phyloP scores from a whole-genome alignment of 2,888 invertebrate species.

The Campaea margaritaria region DNA sequence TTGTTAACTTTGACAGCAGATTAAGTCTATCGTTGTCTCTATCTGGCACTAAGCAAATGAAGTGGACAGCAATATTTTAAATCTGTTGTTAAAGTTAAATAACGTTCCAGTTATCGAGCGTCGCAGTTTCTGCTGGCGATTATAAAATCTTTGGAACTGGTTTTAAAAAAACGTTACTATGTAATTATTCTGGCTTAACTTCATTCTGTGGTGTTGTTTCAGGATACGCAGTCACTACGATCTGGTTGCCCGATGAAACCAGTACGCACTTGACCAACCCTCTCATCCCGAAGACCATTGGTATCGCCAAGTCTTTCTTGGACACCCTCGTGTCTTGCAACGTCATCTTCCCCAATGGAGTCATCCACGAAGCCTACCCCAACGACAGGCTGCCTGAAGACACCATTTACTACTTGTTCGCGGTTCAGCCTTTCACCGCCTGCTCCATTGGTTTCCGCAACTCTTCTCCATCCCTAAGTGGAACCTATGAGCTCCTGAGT shows the following conservation, averaged over 20 bases:
- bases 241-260: constrained; percentile 47
- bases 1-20: no score
- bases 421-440: constrained; percentile 47
- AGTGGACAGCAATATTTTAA: no score
- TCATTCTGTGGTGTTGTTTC: constrained; percentile 14
- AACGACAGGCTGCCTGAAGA: constrained; percentile 39
- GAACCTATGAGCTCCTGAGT: constrained; percentile 60
- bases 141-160: no score
- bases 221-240: constrained; percentile 50
- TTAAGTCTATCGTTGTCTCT: no score
- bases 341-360: constrained; percentile 54
- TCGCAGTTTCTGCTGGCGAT: no score
- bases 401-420: constrained; percentile 22
- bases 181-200: no score
- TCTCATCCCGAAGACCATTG: constrained; percentile 45
- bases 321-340: constrained; percentile 56
- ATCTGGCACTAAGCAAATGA: no score
- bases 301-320: constrained; percentile 49
- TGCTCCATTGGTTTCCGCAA: constrained; percentile 54
- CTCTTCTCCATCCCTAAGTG: constrained; percentile 46
- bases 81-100: no score
- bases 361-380: constrained; percentile 54
- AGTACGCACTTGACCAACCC: constrained; percentile 49
- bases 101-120: no score
- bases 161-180: no score